A percentile compares a stretch with the other conserved stretches of the same genome.
Conservation (phyloP, 2,888 invertebrate genomes). For the Linnaemya tessellans region DNA sequence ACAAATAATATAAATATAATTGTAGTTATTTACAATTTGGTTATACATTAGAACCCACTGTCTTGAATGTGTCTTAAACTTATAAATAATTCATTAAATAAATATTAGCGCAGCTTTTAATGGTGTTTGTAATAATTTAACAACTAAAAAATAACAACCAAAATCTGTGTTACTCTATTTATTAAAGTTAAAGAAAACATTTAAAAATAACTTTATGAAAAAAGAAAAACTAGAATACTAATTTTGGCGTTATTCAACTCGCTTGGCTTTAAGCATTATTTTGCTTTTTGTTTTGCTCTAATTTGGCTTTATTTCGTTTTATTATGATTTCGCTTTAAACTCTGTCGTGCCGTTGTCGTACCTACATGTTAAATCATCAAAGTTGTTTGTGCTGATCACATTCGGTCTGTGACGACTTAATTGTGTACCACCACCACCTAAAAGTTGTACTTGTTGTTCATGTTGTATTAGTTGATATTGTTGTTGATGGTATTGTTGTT, state of each 20-base stretch:
- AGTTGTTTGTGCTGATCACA: constrained; percentile 71
- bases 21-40: neutral
- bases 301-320: constrained; percentile 27
- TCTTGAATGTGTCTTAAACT: constrained; percentile 15
- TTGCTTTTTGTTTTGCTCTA: constrained; percentile 45
- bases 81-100: constrained; percentile 41
- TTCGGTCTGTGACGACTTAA: constrained; percentile 62
- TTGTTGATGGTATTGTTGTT: constrained; percentile 46
- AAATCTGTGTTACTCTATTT: constrained; percentile 39
- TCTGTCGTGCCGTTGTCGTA: constrained; percentile 73
- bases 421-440: constrained; percentile 61
- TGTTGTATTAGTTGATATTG: constrained; percentile 66
- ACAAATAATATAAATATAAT: neutral
- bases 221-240: constrained; percentile 45
- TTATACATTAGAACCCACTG: constrained; percentile 45
- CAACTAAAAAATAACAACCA: constrained; percentile 2
- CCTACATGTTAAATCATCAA: constrained; percentile 73
- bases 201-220: constrained; percentile 27
- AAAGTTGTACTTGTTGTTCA: constrained; percentile 57
- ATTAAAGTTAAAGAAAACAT: constrained; percentile 39
- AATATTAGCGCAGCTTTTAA: constrained; percentile 7
- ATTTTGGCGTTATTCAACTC: constrained; percentile 37
- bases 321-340: constrained; percentile 52
- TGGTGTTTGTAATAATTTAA: constrained; percentile 34
- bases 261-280: constrained; percentile 46